Conservation (phyloP, 92 coral and sea anemone species). For the Parazoanthus darwini region DNA sequence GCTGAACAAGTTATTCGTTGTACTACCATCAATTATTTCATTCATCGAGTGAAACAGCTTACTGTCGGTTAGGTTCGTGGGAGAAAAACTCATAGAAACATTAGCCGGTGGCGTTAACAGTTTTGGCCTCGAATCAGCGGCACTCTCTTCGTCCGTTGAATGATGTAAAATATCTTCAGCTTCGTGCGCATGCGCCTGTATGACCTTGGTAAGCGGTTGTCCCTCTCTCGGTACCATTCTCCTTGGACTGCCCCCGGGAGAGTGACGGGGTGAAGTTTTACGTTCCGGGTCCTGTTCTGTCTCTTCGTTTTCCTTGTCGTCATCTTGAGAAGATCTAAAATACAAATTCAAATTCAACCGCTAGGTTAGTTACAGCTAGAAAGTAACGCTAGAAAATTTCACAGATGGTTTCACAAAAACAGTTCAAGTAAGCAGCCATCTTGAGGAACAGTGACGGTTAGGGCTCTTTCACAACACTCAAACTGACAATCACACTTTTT, state of each 20-base stretch:
- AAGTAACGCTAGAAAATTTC: background rate
- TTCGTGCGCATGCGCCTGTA: constrained; percentile 87
- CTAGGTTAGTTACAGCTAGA: too few relatives aligned
- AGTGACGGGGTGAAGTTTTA: constrained; percentile 24
- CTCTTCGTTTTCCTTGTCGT: constrained; percentile 51
- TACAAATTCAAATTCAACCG: background rate
- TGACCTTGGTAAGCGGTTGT: constrained; percentile 63
- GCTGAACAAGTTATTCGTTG: constrained; percentile 49
- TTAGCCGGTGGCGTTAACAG: constrained; percentile 31
- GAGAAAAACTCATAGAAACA: constrained; percentile 24
- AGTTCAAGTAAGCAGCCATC: too few relatives aligned
- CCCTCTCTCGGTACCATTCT: constrained; percentile 92
- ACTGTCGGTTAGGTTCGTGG: constrained; percentile 52
- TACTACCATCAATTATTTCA: constrained; percentile 42
- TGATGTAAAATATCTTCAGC: constrained; percentile 85
- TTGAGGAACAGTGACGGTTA: too few relatives aligned
- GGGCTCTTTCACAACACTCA: too few relatives aligned
- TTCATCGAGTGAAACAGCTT: constrained; percentile 60
- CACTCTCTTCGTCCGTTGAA: constrained; percentile 87
- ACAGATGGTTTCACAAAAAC: too few relatives aligned
- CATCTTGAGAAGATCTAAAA: constrained; percentile 29
- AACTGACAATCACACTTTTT: too few relatives aligned
- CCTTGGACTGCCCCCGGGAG: constrained; percentile 55
- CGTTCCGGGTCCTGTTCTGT: constrained; percentile 52
- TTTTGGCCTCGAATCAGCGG: constrained; percentile 18